Evolutionary conservation across 1,140 invertebrate genomes (phyloP).

Genomic region (Lepidotrigona ventralis): DNA sequence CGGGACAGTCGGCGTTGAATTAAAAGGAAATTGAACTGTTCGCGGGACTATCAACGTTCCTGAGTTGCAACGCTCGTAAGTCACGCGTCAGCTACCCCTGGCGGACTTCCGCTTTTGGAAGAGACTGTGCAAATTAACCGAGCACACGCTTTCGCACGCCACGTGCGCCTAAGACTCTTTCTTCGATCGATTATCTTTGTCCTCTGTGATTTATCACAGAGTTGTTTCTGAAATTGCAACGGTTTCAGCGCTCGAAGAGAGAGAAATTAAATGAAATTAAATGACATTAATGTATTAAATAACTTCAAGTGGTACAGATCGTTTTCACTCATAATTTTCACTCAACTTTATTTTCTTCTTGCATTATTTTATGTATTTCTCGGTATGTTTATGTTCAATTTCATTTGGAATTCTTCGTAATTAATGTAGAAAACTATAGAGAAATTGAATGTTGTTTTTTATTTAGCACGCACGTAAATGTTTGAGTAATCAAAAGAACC

Average conservation of each 20-base stretch:
- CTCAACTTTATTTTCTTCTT: no score
- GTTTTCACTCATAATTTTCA: no score
- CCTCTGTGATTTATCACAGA: neutral
- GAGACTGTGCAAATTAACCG: constrained; percentile 21
- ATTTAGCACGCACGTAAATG: no score
- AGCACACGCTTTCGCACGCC: constrained; percentile 1
- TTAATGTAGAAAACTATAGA: no score
- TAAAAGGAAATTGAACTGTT: constrained; percentile 50
- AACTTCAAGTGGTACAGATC: no score
- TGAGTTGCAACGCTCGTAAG: constrained; percentile 37
- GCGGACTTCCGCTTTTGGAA: neutral
- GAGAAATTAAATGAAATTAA: neutral
- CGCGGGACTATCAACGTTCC: constrained; percentile 25
- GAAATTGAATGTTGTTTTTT: no score
- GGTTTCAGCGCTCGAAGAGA: neutral
- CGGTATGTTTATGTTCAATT: no score
- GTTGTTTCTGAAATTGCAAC: neutral
- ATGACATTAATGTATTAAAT: no score
- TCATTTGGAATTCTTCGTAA: no score
- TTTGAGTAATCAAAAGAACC: no score
- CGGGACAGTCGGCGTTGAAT: constrained; percentile 13
- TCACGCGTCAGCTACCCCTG: neutral
- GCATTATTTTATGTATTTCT: no score
- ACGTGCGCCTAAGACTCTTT: neutral
- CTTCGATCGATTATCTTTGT: neutral